Conservation (phyloP, 2,888 invertebrate genomes). For the Leptinotarsa juncta region DNA sequence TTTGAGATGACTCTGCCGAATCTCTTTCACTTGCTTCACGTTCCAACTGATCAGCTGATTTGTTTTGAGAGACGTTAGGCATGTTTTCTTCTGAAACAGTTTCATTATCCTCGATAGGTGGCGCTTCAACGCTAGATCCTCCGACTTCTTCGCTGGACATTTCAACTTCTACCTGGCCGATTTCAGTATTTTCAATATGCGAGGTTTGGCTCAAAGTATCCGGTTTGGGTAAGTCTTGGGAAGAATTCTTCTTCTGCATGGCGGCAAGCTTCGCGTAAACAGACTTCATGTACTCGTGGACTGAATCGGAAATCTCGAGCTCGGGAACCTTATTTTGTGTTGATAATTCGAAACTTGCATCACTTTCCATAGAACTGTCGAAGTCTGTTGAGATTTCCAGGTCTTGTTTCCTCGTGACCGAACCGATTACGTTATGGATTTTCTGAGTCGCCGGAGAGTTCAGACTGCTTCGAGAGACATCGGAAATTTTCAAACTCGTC, state of each 20-base stretch:
- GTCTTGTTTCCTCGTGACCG: constrained; percentile 7
- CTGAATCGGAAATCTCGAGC: constrained; percentile 29
- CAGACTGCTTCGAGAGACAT: background rate
- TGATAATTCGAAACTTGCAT: constrained; percentile 13
- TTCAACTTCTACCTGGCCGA: too few relatives aligned
- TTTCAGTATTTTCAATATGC: background rate
- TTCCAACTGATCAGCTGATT: too few relatives aligned
- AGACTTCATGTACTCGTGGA: constrained; percentile 25
- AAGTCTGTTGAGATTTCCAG: constrained; percentile 24
- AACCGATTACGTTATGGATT: constrained; percentile 13
- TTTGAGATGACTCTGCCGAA: background rate
- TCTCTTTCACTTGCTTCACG: background rate
- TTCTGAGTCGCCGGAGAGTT: background rate
- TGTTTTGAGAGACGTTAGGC: too few relatives aligned
- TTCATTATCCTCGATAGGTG: too few relatives aligned
- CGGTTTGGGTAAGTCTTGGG: background rate
- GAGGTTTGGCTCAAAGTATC: background rate
- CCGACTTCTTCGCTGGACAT: too few relatives aligned
- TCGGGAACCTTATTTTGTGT: constrained; percentile 2
- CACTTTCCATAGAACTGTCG: constrained; percentile 23
- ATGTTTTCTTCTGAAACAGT: too few relatives aligned
- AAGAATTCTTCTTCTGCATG: background rate
- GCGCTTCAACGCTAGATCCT: too few relatives aligned
- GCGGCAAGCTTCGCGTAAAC: background rate
- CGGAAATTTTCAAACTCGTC: constrained; percentile 20